phyloP scores from a whole-genome alignment of 2,888 invertebrate species.

The Rhabditoides inermis region DNA sequence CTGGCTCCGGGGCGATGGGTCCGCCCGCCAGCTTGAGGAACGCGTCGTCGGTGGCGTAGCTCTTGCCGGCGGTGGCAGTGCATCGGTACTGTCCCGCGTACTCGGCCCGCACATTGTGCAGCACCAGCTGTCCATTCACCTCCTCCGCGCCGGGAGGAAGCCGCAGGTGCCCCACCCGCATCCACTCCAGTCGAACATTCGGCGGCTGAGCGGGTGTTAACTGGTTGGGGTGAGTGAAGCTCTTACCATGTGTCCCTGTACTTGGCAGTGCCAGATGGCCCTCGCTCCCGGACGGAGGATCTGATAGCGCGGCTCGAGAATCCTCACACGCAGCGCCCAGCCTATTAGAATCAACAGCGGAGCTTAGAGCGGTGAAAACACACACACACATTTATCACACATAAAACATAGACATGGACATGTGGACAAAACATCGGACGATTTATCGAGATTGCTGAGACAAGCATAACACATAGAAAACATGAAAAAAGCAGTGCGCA shows the following conservation, averaged over 20 bases:
- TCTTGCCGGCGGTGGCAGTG: slow-evolving; percentile 53
- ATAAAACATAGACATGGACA: too few species aligned
- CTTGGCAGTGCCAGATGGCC: slow-evolving; percentile 46
- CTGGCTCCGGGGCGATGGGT: too few species aligned
- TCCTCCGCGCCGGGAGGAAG: slow-evolving; percentile 49
- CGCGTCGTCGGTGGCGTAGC: slow-evolving; percentile 52
- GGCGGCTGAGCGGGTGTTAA: slow-evolving; percentile 15
- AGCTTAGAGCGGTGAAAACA: too few species aligned
- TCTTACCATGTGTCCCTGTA: slow-evolving; percentile 26
- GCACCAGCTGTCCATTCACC: slow-evolving; percentile 52
- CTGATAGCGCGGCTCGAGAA: slow-evolving; percentile 43
- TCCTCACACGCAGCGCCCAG: slow-evolving; percentile 40
- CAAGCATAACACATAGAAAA: slow-evolving; percentile 1
- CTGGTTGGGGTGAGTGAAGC: neutral
- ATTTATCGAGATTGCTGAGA: slow-evolving; percentile 15
- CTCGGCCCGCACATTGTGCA: slow-evolving; percentile 52
- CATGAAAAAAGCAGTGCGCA: neutral
- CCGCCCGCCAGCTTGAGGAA: slow-evolving; percentile 24
- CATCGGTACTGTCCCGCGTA: slow-evolving; percentile 56
- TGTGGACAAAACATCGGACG: too few species aligned
- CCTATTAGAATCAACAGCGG: too few species aligned
- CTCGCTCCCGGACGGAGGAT: slow-evolving; percentile 33
- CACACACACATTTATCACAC: too few species aligned
- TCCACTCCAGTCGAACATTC: slow-evolving; percentile 64
- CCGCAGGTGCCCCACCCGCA: slow-evolving; percentile 61